phyloP scores from a whole-genome alignment of 2,797 vertebrate genomes.

The Parauchenoglanis punctatus region DNA sequence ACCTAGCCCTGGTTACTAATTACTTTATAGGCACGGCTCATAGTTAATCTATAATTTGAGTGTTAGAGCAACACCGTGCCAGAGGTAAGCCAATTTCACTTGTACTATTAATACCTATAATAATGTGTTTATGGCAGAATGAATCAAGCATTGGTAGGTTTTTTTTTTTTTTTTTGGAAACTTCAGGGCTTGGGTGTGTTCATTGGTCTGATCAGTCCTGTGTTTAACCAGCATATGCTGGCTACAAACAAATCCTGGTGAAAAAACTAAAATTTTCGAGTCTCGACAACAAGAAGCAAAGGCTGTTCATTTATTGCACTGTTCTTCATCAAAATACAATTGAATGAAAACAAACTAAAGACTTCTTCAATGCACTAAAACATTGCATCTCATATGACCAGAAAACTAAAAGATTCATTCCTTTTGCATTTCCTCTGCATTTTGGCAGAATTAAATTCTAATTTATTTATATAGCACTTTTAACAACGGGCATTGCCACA shows the following conservation, averaged over 20 bases:
- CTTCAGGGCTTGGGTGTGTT: background rate
- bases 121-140: background rate
- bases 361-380: background rate
- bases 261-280: background rate
- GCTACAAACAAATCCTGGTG: background rate
- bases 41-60: background rate
- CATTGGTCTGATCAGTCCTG: background rate
- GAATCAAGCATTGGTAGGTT: background rate
- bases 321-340: background rate
- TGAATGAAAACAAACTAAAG: background rate
- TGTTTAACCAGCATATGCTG: background rate
- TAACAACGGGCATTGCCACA: background rate
- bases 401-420: background rate
- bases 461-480: background rate
- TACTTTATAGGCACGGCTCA: background rate
- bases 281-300: background rate
- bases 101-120: background rate
- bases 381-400: background rate
- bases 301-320: background rate
- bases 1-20: background rate
- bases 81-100: background rate
- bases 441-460: background rate
- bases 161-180: background rate
- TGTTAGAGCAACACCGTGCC: background rate
- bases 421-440: background rate